Evolutionary conservation across 2,888 invertebrate genomes (phyloP).

Genomic region (Clepsis dumicolana): DNA sequence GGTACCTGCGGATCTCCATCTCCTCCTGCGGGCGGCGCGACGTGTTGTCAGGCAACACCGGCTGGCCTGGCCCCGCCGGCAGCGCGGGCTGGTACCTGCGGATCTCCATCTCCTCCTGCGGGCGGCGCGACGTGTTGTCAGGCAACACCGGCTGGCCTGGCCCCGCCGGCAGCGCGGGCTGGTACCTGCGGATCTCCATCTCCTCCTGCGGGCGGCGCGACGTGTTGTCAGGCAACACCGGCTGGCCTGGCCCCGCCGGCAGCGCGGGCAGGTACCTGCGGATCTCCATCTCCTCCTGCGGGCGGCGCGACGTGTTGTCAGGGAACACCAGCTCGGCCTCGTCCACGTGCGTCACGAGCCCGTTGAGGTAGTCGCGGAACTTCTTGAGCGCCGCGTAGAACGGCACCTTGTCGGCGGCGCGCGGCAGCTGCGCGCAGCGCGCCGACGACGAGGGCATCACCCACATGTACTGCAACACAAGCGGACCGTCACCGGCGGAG

Average conservation of each 20-base stretch:
- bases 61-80: too few species aligned
- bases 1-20: too few species aligned
- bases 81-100: too few species aligned
- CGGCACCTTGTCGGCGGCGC: constrained; percentile 98
- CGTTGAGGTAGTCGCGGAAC: constrained; percentile 97
- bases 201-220: constrained; percentile 82
- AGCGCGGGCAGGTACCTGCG: constrained; percentile 52
- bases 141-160: constrained; percentile 95
- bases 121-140: too few species aligned
- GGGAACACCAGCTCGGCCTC: constrained; percentile 95
- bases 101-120: too few species aligned
- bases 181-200: constrained; percentile 82
- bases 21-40: too few species aligned
- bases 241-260: too few species aligned
- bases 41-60: too few species aligned
- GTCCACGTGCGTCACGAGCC: constrained; percentile 93
- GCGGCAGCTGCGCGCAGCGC: constrained; percentile 98
- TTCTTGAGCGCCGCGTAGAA: constrained; percentile 98
- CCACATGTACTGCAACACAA: constrained; percentile 94
- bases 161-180: too few species aligned
- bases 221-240: constrained; percentile 90
- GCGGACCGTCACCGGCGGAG: neutral
- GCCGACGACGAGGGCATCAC: constrained; percentile 99
- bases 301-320: constrained; percentile 78
- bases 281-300: constrained; percentile 85